Evolutionary conservation across 2,797 vertebrate genomes (phyloP).

Genomic region (Cebuella pygmaea): DNA sequence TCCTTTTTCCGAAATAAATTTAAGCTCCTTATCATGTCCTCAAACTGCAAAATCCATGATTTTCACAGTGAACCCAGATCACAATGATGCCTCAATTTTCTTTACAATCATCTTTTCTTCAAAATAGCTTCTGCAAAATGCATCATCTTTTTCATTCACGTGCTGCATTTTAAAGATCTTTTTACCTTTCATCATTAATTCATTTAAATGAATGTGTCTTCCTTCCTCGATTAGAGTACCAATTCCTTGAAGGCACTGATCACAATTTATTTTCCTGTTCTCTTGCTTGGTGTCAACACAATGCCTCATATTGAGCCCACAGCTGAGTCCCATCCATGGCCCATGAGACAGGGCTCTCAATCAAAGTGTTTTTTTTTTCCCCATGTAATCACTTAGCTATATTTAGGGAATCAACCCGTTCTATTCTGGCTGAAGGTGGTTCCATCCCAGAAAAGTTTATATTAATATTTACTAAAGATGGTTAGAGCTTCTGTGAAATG

Average conservation of each 20-base stretch:
- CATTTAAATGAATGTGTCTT: background rate
- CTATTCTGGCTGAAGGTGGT: background rate
- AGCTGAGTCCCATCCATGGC: background rate
- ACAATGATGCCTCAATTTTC: background rate
- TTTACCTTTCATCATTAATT: background rate
- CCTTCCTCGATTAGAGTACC: background rate
- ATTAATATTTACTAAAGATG: background rate
- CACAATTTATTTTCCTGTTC: background rate
- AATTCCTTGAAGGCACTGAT: background rate
- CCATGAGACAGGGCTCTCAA: background rate
- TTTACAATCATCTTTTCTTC: background rate
- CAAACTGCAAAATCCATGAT: background rate
- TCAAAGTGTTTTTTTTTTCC: background rate
- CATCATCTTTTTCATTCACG: background rate
- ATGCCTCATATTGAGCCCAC: background rate
- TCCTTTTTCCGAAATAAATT: background rate
- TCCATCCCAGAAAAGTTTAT: slow-evolving; percentile 34
- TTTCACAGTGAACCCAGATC: background rate
- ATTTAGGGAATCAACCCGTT: background rate
- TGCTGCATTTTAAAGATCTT: no score
- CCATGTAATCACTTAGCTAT: background rate
- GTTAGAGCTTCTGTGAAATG: background rate
- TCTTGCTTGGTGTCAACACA: background rate
- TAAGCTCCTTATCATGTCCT: background rate
- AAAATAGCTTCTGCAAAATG: background rate